Conservation (phyloP, 1,140 invertebrate genomes). For the Drosophila lini region DNA sequence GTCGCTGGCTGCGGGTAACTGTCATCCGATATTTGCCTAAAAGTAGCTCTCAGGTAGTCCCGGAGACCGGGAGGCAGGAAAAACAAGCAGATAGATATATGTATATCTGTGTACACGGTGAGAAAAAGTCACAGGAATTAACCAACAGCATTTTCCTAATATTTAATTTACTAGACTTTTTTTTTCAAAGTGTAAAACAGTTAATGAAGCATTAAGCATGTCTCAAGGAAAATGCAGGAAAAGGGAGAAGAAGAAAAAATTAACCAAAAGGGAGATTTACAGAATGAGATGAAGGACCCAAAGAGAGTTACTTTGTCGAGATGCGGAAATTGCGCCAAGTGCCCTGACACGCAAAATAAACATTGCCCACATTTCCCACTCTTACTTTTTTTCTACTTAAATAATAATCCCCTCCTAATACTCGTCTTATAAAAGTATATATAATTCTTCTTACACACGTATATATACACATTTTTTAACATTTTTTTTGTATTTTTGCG, state of each 20-base stretch:
- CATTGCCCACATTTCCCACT: slow-evolving; percentile 50
- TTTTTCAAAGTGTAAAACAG: slow-evolving; percentile 27
- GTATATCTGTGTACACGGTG: background rate
- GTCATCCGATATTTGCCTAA: slow-evolving; percentile 48
- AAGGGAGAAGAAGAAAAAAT: background rate
- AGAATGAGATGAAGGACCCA: slow-evolving; percentile 3
- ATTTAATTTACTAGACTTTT: background rate
- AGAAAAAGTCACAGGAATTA: background rate
- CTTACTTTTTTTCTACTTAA: slow-evolving; percentile 24
- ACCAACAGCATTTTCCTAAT: background rate
- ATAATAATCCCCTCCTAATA: slow-evolving; percentile 50
- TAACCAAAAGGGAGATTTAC: background rate
- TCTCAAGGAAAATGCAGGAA: slow-evolving; percentile 42
- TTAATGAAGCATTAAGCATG: slow-evolving; percentile 72
- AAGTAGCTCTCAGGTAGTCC: slow-evolving; percentile 46
- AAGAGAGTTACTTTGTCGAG: slow-evolving; percentile 36
- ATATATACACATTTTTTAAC: background rate
- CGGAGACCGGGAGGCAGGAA: slow-evolving; percentile 9
- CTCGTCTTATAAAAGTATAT: background rate
- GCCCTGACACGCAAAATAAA: slow-evolving; percentile 71
- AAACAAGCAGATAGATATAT: slow-evolving; percentile 4
- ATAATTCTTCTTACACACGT: slow-evolving; percentile 13
- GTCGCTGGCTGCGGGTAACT: slow-evolving; percentile 27
- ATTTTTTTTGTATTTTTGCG: slow-evolving; percentile 48
- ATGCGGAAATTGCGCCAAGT: slow-evolving; percentile 69